Conservation (phyloP, 2,888 invertebrate species). For the Chymomyza fuscimana region DNA sequence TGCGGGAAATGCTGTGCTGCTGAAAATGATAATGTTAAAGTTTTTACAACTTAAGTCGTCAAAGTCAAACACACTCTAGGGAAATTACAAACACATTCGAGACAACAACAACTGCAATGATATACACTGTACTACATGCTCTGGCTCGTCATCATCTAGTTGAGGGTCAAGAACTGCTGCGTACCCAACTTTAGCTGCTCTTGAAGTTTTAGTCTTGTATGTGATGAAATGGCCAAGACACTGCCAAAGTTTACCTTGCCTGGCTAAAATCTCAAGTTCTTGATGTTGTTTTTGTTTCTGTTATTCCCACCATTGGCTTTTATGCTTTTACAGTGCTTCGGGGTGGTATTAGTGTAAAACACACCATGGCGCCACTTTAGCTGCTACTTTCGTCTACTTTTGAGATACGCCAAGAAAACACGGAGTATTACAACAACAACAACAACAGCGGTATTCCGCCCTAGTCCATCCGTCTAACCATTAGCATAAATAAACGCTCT, state of each 20-base stretch:
- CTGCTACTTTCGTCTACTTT: slow-evolving; percentile 26
- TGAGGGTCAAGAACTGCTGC: slow-evolving; percentile 24
- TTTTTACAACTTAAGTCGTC: slow-evolving; percentile 79
- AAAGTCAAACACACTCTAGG: slow-evolving; percentile 79
- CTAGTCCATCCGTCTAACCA: slow-evolving; percentile 37
- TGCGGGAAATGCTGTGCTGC: slow-evolving; percentile 25
- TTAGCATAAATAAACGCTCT: slow-evolving; percentile 76
- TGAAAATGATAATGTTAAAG: slow-evolving; percentile 79
- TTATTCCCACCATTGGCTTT: slow-evolving; percentile 28
- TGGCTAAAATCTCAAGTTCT: slow-evolving; percentile 22
- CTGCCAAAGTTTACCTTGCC: slow-evolving; percentile 50
- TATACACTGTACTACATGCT: background rate
- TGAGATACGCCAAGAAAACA: slow-evolving; percentile 37
- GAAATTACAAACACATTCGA: slow-evolving; percentile 78
- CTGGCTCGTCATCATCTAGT: slow-evolving; percentile 51
- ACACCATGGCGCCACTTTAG: slow-evolving; percentile 48
- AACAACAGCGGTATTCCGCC: slow-evolving; percentile 9
- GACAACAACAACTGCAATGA: slow-evolving; percentile 11
- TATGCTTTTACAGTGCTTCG: slow-evolving; percentile 72
- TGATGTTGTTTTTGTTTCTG: slow-evolving; percentile 10
- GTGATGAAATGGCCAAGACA: slow-evolving; percentile 58
- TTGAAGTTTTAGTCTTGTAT: slow-evolving; percentile 32
- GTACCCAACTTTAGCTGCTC: slow-evolving; percentile 19
- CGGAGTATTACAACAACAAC: slow-evolving; percentile 10
- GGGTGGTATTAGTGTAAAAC: slow-evolving; percentile 74